Evolutionary conservation across 2,113 vertebrate species (phyloP).

Genomic region (Cavia porcellus): DNA sequence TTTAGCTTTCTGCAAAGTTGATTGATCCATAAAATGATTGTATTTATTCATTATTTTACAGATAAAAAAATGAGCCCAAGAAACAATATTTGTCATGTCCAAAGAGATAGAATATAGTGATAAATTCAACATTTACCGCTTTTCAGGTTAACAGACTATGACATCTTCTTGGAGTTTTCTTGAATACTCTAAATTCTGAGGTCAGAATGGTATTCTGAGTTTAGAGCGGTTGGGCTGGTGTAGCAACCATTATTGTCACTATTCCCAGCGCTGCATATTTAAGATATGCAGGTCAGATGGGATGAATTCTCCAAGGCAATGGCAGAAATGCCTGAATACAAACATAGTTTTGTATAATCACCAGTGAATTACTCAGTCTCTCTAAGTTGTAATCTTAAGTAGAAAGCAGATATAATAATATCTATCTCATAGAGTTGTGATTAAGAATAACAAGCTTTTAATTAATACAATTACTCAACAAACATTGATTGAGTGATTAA

Average conservation of each 20-base stretch:
- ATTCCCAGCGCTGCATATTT: neutral
- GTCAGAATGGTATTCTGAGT: conserved; percentile 37
- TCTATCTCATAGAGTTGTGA: neutral
- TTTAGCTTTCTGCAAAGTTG: neutral
- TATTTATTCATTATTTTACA: neutral
- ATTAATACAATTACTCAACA: neutral
- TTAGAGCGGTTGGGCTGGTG: neutral
- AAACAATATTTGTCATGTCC: neutral
- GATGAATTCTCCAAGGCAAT: neutral
- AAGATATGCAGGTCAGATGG: neutral
- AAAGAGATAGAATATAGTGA: neutral
- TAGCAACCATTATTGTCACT: neutral
- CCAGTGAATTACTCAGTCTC: neutral
- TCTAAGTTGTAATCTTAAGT: neutral
- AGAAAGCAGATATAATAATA: neutral
- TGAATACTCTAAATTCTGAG: conserved; percentile 44
- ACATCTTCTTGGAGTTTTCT: conserved; percentile 55
- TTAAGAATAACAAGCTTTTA: neutral
- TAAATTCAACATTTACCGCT: conserved; percentile 12
- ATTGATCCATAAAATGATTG: neutral
- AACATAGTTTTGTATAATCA: neutral
- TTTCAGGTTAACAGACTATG: conserved; percentile 45
- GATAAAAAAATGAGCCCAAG: conserved; percentile 15
- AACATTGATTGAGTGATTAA: neutral
- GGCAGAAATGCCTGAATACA: neutral